Evolutionary conservation across 2,888 invertebrate species (phyloP), one percentile per base, ranked within the genome.

Genomic region (Marasmarcha lunaedactyla): DNA sequence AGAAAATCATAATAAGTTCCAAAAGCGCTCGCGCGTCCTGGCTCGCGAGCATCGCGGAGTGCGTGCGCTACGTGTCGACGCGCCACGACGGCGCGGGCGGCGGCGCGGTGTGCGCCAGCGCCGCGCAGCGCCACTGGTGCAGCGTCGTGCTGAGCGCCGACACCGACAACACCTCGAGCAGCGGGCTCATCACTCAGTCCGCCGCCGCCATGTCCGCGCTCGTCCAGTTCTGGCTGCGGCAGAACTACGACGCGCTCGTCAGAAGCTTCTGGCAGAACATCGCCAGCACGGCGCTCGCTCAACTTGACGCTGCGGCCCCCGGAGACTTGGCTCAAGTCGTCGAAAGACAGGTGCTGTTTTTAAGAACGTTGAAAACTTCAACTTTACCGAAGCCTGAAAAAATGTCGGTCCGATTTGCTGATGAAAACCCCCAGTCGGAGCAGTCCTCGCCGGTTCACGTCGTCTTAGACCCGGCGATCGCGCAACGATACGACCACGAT

Each of bases 1-100:
- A 84, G 34, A 87, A 88, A 45, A 79, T 73, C 37, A 84, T 89
- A 7, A 60, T 86, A 37, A 74, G 74, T 26, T 91, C 89, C 35
- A 87, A 87, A 46, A 88, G 88, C 33, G 93, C 94, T 68, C 84
- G 86, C 12, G 79, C 87, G 35, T 86, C 89, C 0, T 86, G 94
- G 53, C 84, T 89, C 14, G 85, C 83, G 35, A 86, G 92, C 1
- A 88, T 90, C 50, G 84, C 89, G 13, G 95, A 95, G 60, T 94
- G 94, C 59, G 60, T 94, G 13, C 88, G 68, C 1, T 65, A 71
- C 44, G 37, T 74, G 14, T 64, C 72, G 1, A 50, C 54, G 14
- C 69, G 63, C 14, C 42, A 46, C 9, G 14, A 51, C 1, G 57
- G 55, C 0, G 60, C 48, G 43, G 60, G 50, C 1, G 37, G 46